A percentile compares a stretch with the other conserved stretches of the same genome.
Conservation (phyloP, 1,140 invertebrate species). For the Drosophila varians region DNA sequence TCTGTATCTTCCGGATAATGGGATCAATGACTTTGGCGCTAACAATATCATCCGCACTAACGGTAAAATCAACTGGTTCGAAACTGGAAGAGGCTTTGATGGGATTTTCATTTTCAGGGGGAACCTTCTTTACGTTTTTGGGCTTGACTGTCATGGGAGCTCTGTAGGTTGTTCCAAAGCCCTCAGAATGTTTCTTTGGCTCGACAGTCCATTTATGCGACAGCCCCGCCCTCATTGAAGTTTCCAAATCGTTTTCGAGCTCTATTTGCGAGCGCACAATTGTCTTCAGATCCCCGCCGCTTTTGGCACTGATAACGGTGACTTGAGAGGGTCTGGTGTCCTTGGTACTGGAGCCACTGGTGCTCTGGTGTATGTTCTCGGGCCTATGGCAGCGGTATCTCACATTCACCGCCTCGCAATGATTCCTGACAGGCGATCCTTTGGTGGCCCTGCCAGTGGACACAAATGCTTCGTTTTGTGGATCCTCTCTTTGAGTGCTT, state of each 20-base stretch:
- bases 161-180: background rate
- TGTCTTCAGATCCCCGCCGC: slow-evolving; percentile 48
- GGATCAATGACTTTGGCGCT: slow-evolving; percentile 51
- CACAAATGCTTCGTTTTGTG: background rate
- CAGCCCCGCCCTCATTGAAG: background rate
- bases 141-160: background rate
- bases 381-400: slow-evolving; percentile 9
- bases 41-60: slow-evolving; percentile 46
- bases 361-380: background rate
- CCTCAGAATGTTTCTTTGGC: background rate
- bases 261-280: slow-evolving; percentile 57
- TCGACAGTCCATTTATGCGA: background rate
- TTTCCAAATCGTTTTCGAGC: slow-evolving; percentile 40
- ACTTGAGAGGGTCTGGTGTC: slow-evolving; percentile 4
- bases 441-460: background rate
- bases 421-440: background rate
- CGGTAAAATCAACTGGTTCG: background rate
- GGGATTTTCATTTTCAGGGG: background rate
- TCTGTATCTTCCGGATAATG: slow-evolving; percentile 48
- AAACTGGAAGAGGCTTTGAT: background rate
- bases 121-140: background rate
- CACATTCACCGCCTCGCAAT: background rate
- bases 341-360: background rate
- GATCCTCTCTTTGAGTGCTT: background rate
- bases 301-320: slow-evolving; percentile 58